A percentile compares a stretch with the other conserved stretches of the same genome.
Evolutionary conservation across 2,113 vertebrate species (phyloP).

Genomic region (Scopus umbretta): DNA sequence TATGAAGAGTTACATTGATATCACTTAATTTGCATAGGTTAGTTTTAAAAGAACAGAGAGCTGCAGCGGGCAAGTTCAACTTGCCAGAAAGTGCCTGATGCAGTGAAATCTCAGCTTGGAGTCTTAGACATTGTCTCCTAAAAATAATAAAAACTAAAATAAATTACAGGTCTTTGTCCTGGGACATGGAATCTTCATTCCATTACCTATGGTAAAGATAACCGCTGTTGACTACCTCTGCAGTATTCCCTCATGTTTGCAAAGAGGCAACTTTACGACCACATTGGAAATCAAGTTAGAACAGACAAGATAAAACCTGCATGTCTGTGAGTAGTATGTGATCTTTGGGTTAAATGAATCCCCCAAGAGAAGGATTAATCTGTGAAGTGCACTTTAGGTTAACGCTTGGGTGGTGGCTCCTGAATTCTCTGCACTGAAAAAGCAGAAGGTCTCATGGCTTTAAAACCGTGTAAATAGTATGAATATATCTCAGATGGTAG

Average conservation of each 20-base stretch:
- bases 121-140: neutral
- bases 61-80: neutral
- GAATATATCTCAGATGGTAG: neutral
- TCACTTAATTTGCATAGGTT: neutral
- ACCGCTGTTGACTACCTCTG: neutral
- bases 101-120: neutral
- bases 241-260: neutral
- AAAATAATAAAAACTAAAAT: neutral
- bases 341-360: neutral
- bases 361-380: neutral
- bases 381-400: neutral
- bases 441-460: neutral
- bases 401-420: neutral
- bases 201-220: neutral
- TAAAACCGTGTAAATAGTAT: neutral
- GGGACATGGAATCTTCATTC: neutral
- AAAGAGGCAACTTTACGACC: neutral
- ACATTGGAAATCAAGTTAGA: neutral
- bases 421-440: neutral
- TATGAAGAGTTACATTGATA: neutral
- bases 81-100: fast-evolving
- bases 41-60: neutral
- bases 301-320: neutral
- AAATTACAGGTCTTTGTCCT: neutral
- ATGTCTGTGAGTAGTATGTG: neutral